Evolutionary conservation across 2,113 vertebrate genomes (phyloP).

Genomic region (Macquaria ambigua): DNA sequence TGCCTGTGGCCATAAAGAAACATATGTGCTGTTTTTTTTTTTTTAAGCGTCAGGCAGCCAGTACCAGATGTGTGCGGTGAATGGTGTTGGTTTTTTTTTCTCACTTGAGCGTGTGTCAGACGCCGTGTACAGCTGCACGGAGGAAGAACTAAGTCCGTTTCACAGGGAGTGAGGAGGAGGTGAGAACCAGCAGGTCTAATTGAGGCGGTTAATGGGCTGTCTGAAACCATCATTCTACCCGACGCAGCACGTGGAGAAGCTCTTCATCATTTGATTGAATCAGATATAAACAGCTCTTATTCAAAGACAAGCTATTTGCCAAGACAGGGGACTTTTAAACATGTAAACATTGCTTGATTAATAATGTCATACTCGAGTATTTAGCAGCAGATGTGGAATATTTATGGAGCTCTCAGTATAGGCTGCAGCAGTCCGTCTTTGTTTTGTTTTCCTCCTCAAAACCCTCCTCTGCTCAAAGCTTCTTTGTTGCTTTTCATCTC

Average conservation of each 20-base stretch:
- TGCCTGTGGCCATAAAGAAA: constrained; percentile 75
- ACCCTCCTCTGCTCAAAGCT: neutral
- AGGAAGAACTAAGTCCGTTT: constrained; percentile 66
- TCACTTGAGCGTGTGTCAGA: constrained; percentile 65
- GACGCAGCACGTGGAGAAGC: constrained; percentile 35
- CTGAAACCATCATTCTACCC: constrained; percentile 58
- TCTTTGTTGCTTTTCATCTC: constrained; percentile 20
- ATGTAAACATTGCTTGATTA: constrained; percentile 37
- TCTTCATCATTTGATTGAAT: constrained; percentile 45
- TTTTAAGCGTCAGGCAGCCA: constrained; percentile 50
- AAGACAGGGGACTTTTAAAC: constrained; percentile 2
- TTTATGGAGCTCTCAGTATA: constrained; percentile 19
- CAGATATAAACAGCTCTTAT: constrained; percentile 34
- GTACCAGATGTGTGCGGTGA: constrained; percentile 77
- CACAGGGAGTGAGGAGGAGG: constrained; percentile 64
- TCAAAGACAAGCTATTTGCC: constrained; percentile 7
- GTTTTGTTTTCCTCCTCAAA: neutral
- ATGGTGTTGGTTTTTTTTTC: constrained; percentile 56
- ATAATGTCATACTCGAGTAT: constrained; percentile 24
- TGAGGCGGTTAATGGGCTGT: constrained; percentile 71
- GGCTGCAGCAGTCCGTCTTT: constrained; percentile 19
- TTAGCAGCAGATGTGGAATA: constrained; percentile 14
- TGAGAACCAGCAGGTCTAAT: constrained; percentile 76
- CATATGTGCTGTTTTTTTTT: constrained; percentile 62
- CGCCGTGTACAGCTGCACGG: constrained; percentile 55